These are phyloP conservation scores for Bombyx huttoni DNA, from an alignment of 2,888 invertebrate species.

Conservation along the genomic window DNA sequence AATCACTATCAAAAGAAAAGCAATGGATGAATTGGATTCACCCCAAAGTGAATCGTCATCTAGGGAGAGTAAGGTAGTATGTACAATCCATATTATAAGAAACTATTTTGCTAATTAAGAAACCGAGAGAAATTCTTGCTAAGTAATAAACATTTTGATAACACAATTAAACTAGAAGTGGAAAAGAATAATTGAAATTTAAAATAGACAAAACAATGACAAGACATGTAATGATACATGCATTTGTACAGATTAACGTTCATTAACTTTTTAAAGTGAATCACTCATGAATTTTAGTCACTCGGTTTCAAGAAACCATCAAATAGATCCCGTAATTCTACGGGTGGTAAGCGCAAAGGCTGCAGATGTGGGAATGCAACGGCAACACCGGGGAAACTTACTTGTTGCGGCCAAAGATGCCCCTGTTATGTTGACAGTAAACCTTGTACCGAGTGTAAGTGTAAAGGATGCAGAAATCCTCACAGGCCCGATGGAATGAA, in stretches of 20 bases:
- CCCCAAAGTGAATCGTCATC: conserved; percentile 42
- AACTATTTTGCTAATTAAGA: background rate
- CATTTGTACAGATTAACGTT: background rate
- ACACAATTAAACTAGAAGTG: background rate
- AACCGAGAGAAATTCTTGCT: background rate
- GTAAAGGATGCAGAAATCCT: conserved; percentile 94
- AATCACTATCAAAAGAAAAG: conserved; percentile 86
- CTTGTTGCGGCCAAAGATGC: conserved; percentile 94
- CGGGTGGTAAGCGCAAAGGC: conserved; percentile 76
- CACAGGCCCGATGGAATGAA: conserved; percentile 86
- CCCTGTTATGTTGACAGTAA: conserved; percentile 94
- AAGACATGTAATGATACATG: background rate
- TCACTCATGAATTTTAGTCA: conserved; percentile 1
- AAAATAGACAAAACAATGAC: background rate
- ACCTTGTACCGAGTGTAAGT: conserved; percentile 91
- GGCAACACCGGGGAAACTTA: conserved; percentile 88
- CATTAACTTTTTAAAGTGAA: background rate
- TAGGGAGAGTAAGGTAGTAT: conserved; percentile 45
- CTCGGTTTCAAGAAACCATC: conserved; percentile 64
- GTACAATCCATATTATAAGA: background rate
- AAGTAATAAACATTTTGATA: background rate
- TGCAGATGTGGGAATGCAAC: conserved; percentile 95
- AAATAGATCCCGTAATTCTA: conserved; percentile 52
- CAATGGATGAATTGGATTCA: conserved; percentile 70
- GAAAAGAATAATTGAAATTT: conserved; percentile 10